Conservation (phyloP, 2,797 vertebrate species). For the Adrianichthys oophorus region DNA sequence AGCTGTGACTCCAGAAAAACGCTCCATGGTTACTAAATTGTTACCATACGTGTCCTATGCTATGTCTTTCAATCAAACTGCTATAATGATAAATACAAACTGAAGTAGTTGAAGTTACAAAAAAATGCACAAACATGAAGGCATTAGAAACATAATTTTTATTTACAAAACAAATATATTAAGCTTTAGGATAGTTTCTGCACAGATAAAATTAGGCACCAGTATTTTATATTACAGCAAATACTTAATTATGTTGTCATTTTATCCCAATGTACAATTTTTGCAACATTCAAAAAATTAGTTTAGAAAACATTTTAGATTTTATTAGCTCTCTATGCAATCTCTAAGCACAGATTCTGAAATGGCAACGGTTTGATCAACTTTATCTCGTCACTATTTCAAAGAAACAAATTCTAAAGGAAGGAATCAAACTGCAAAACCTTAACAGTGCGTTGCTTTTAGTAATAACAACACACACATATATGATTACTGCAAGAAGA, state of each 20-base stretch:
- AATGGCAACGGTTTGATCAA: too few species aligned
- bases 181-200: constrained; percentile 45
- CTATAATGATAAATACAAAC: background rate
- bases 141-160: constrained; percentile 49
- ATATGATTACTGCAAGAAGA: too few species aligned
- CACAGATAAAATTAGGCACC: constrained; percentile 52
- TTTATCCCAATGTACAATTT: constrained; percentile 18
- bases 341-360: too few species aligned
- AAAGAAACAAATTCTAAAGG: constrained; percentile 5
- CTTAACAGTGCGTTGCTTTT: constrained; percentile 16
- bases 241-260: constrained; percentile 27
- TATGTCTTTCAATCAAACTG: too few species aligned
- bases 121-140: background rate
- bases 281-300: constrained; percentile 20
- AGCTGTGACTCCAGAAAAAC: background rate
- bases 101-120: background rate
- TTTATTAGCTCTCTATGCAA: too few species aligned
- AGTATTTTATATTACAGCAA: constrained; percentile 15
- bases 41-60: too few species aligned
- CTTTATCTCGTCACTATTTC: too few species aligned
- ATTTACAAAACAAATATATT: constrained; percentile 68
- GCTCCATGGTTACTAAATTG: too few species aligned
- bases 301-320: constrained; percentile 16
- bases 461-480: constrained; percentile 23
- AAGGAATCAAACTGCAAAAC: too few species aligned